These are phyloP conservation scores for Nephrocerus scutellatus DNA, from an alignment of 2,888 invertebrate species.

Conservation along the genomic window DNA sequence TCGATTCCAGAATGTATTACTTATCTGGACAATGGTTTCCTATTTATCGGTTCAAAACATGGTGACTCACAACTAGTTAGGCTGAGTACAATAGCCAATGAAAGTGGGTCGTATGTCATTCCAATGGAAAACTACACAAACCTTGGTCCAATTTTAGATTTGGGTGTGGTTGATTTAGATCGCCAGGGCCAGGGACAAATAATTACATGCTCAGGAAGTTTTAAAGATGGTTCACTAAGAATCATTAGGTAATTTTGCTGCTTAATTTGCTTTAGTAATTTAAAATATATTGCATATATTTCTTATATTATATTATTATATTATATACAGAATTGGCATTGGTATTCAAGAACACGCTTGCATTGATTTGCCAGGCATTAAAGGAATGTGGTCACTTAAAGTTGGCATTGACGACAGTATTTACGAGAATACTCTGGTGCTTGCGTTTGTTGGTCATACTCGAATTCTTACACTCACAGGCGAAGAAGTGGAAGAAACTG, in stretches of 20 bases:
- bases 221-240: slow-evolving; percentile 93
- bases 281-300: background rate
- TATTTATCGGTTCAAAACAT: slow-evolving; percentile 90
- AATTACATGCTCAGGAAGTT: slow-evolving; percentile 95
- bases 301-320: too few species aligned
- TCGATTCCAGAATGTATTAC: slow-evolving; percentile 96
- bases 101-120: slow-evolving; percentile 81
- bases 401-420: slow-evolving; percentile 55
- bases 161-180: slow-evolving; percentile 96
- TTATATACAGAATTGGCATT: slow-evolving; percentile 75
- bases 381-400: slow-evolving; percentile 96
- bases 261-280: background rate
- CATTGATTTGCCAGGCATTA: slow-evolving; percentile 93
- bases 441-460: slow-evolving; percentile 96
- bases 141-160: slow-evolving; percentile 94
- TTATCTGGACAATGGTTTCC: slow-evolving; percentile 95
- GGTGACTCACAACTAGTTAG: slow-evolving; percentile 95
- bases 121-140: slow-evolving; percentile 96
- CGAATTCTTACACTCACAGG: slow-evolving; percentile 82
- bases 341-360: slow-evolving; percentile 97
- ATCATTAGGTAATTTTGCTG: slow-evolving; percentile 59
- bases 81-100: slow-evolving; percentile 76
- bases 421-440: slow-evolving; percentile 82
- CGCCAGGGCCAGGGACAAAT: slow-evolving; percentile 95
- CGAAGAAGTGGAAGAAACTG: slow-evolving; percentile 97